These are phyloP conservation scores for Agrotis clavis DNA, from an alignment of 2,888 invertebrate species.

Conservation along the genomic window DNA sequence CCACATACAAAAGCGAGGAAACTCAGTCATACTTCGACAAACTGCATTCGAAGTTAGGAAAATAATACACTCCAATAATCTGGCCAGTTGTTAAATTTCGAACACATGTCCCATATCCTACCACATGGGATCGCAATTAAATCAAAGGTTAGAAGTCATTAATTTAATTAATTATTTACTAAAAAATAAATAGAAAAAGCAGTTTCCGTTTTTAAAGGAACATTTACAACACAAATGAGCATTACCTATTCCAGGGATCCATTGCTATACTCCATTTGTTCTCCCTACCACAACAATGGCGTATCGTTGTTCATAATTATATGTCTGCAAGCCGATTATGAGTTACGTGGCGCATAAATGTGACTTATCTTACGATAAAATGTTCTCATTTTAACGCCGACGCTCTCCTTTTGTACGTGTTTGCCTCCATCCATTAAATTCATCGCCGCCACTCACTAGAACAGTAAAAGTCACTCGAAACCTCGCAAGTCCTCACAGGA, in stretches of 20 bases:
- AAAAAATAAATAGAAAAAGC: conserved; percentile 14
- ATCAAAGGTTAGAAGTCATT: neutral
- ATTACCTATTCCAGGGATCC: conserved; percentile 28
- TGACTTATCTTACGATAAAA: conserved; percentile 75
- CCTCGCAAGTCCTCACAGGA: conserved; percentile 57
- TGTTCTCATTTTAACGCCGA: conserved; percentile 75
- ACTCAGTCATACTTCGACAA: too few species aligned
- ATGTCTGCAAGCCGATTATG: conserved; percentile 71
- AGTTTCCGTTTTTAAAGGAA: conserved; percentile 1
- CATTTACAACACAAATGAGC: conserved; percentile 9
- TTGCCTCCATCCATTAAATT: conserved; percentile 67
- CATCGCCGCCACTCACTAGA: conserved; percentile 67
- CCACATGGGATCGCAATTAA: neutral
- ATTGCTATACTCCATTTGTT: conserved; percentile 65
- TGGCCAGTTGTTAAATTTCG: neutral
- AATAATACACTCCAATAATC: neutral
- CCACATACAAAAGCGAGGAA: too few species aligned
- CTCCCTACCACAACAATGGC: conserved; percentile 77
- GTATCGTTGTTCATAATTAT: conserved; percentile 74
- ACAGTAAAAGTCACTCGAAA: conserved; percentile 67
- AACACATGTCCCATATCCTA: neutral
- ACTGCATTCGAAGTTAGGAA: neutral
- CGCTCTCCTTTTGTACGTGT: conserved; percentile 66
- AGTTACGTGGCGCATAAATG: conserved; percentile 71
- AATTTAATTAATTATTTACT: too few species aligned